A percentile compares a stretch with the other conserved stretches of the same genome.
Conservation (phyloP, 2,888 invertebrate species). For the Dinocampus coccinellae region DNA sequence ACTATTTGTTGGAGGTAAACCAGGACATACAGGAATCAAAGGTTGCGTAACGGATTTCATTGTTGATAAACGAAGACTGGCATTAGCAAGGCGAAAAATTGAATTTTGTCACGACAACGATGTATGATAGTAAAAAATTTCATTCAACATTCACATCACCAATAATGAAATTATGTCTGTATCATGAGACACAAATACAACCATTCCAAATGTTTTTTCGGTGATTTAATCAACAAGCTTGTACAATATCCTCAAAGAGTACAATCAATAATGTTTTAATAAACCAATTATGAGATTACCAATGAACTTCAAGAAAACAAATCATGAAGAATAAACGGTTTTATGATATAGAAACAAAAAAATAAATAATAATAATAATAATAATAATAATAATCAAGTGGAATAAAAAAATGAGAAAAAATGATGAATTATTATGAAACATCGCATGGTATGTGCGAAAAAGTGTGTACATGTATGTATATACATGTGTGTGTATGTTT, state of each 20-base stretch:
- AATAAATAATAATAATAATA: too few species aligned
- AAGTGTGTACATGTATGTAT: not conserved
- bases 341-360: not conserved
- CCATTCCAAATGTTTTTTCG: not conserved
- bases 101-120: slow-evolving; percentile 68
- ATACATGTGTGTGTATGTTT: slow-evolving; percentile 14
- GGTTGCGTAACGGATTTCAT: slow-evolving; percentile 66
- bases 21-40: slow-evolving; percentile 63
- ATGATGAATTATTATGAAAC: slow-evolving; percentile 4
- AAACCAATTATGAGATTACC: slow-evolving; percentile 1
- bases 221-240: not conserved
- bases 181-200: not conserved
- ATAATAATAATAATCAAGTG: not conserved
- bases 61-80: slow-evolving; percentile 63
- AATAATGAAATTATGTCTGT: not conserved
- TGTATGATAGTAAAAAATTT: slow-evolving; percentile 59
- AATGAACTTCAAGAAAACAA: not conserved
- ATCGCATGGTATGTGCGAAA: not conserved
- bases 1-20: slow-evolving; percentile 65
- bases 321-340: not conserved
- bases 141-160: not conserved
- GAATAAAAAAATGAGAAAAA: slow-evolving; percentile 6
- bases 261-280: not conserved
- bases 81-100: slow-evolving; percentile 63
- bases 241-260: slow-evolving; percentile 10